Conservation (phyloP, 2,113 vertebrate genomes). For the Laticauda laticaudata region DNA sequence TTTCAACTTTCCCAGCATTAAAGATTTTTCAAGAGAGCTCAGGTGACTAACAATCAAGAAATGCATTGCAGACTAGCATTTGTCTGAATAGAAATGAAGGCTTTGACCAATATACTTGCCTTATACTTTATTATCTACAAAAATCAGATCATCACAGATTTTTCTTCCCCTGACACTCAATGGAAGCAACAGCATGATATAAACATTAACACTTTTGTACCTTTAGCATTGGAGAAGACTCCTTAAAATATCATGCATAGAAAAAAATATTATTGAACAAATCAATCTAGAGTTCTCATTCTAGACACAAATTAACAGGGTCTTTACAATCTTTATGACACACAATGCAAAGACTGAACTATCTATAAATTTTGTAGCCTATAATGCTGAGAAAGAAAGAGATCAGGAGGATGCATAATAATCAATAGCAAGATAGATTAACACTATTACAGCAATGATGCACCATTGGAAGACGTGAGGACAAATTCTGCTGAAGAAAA, state of each 20-base stretch:
- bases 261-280: neutral
- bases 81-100: neutral
- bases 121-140: neutral
- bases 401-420: neutral
- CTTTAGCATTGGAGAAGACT: neutral
- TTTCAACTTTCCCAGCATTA: neutral
- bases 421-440: neutral
- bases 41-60: neutral
- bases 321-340: neutral
- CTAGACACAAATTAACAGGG: neutral
- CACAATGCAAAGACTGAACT: neutral
- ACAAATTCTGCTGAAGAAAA: neutral
- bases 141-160: neutral
- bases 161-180: neutral
- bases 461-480: neutral
- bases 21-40: neutral
- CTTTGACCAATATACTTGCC: neutral
- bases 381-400: neutral
- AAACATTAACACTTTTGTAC: neutral
- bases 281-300: neutral
- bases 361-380: neutral
- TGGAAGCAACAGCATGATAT: neutral
- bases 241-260: neutral
- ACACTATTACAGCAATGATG: neutral
- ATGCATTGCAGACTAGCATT: neutral